Conservation (phyloP, 2,888 invertebrate species). For the Eupithecia exiguata region DNA sequence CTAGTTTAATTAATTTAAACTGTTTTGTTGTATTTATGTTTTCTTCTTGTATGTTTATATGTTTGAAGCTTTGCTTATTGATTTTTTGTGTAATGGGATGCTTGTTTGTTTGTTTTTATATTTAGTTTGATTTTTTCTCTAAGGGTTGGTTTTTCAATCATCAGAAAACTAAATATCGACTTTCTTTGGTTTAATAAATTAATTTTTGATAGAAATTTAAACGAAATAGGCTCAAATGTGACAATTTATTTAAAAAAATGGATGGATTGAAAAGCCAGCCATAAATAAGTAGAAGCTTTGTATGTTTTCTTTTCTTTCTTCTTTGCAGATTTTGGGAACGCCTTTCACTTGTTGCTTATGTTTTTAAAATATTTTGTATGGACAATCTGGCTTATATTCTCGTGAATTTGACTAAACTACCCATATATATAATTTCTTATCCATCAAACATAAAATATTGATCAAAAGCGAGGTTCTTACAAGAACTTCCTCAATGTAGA, state of each 20-base stretch:
- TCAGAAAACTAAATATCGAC: background rate
- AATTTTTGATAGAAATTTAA: background rate
- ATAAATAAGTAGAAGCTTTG: background rate
- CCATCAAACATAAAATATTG: background rate
- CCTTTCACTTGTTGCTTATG: background rate
- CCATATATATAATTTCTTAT: background rate
- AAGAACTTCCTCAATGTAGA: background rate
- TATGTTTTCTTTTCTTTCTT: background rate
- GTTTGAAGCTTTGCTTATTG: conserved; percentile 34
- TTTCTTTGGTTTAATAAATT: background rate
- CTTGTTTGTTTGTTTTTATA: background rate
- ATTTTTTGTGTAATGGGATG: conserved; percentile 2
- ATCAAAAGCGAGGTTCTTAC: background rate
- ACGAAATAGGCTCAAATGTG: background rate
- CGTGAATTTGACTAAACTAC: background rate
- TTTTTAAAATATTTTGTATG: background rate
- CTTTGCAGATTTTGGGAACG: background rate
- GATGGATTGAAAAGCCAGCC: background rate
- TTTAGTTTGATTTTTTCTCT: background rate
- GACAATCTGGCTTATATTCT: background rate
- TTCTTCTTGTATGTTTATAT: conserved; percentile 20
- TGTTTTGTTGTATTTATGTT: conserved; percentile 13
- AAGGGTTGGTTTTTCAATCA: background rate
- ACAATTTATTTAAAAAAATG: background rate
- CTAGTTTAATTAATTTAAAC: background rate